Conservation (phyloP, 2,888 invertebrate genomes). For the Resseliella maxima region DNA sequence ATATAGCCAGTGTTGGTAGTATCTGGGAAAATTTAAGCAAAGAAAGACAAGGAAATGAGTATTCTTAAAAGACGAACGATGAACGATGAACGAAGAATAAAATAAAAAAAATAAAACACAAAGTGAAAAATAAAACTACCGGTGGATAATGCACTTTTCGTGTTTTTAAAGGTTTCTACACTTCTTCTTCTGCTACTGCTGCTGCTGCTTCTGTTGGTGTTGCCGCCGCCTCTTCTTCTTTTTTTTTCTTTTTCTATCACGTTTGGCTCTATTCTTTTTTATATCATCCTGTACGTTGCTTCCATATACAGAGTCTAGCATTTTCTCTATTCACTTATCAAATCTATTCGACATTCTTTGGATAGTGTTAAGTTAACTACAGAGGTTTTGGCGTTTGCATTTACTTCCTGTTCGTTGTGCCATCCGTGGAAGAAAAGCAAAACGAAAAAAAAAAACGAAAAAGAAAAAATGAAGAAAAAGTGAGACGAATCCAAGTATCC, state of each 20-base stretch:
- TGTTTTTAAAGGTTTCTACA: constrained; percentile 38
- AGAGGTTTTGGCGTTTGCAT: constrained; percentile 32
- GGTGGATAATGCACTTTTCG: constrained; percentile 55
- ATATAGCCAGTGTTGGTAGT: neutral
- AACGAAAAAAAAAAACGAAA: neutral
- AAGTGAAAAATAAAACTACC: constrained; percentile 54
- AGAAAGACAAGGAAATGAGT: neutral
- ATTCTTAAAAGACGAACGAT: constrained; percentile 31
- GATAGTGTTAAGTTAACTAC: neutral
- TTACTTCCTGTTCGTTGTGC: neutral
- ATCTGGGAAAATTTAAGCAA: neutral
- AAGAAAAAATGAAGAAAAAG: neutral
- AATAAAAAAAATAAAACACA: constrained; percentile 36
- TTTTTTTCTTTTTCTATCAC: neutral
- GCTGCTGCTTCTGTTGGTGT: too few relatives aligned
- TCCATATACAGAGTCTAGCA: constrained; percentile 13
- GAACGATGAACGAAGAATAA: neutral
- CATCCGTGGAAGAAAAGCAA: neutral
- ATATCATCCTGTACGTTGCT: too few relatives aligned
- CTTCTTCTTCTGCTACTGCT: too few relatives aligned
- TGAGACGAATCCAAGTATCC: neutral
- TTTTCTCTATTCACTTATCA: constrained; percentile 34
- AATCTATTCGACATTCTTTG: constrained; percentile 37
- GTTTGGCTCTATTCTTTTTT: too few relatives aligned
- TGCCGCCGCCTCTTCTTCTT: too few relatives aligned